These are phyloP conservation scores for Eilema depressum DNA, from an alignment of 2,888 invertebrate species.

Conservation along the genomic window DNA sequence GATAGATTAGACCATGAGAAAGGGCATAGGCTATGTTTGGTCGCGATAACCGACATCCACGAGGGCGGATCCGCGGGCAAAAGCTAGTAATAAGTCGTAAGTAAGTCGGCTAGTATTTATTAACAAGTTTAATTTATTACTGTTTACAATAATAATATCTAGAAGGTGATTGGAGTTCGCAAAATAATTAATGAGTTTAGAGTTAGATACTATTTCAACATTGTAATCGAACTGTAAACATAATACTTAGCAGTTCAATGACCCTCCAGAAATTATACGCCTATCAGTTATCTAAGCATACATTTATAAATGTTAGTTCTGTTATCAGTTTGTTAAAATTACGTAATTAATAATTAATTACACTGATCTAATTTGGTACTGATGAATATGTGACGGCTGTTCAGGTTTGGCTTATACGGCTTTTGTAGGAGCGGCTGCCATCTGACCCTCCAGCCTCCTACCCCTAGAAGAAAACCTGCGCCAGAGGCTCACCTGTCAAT, in stretches of 20 bases:
- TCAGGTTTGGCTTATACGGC: too few species aligned
- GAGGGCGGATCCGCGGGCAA: too few species aligned
- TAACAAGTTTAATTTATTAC: neutral
- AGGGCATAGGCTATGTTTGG: too few species aligned
- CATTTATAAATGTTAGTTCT: slow-evolving; percentile 50
- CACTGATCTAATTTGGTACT: slow-evolving; percentile 52
- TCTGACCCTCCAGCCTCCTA: too few species aligned
- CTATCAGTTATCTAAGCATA: slow-evolving; percentile 27
- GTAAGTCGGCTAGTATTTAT: too few species aligned
- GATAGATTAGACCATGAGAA: too few species aligned
- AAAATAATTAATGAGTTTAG: slow-evolving; percentile 15
- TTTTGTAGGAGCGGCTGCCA: too few species aligned
- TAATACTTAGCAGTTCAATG: slow-evolving; percentile 52
- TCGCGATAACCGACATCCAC: too few species aligned
- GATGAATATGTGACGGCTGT: slow-evolving; percentile 54
- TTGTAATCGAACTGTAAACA: slow-evolving; percentile 8
- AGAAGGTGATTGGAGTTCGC: slow-evolving; percentile 28
- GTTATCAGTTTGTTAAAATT: slow-evolving; percentile 64
- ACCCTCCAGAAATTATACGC: slow-evolving; percentile 57
- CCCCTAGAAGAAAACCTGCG: too few species aligned
- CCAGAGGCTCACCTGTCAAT: too few species aligned
- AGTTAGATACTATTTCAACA: neutral
- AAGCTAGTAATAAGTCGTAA: too few species aligned
- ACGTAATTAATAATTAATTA: slow-evolving; percentile 65
- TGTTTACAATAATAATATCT: slow-evolving; percentile 21